phyloP scores from a whole-genome alignment of 2,888 invertebrate genomes.

The Prosapia bicincta region DNA sequence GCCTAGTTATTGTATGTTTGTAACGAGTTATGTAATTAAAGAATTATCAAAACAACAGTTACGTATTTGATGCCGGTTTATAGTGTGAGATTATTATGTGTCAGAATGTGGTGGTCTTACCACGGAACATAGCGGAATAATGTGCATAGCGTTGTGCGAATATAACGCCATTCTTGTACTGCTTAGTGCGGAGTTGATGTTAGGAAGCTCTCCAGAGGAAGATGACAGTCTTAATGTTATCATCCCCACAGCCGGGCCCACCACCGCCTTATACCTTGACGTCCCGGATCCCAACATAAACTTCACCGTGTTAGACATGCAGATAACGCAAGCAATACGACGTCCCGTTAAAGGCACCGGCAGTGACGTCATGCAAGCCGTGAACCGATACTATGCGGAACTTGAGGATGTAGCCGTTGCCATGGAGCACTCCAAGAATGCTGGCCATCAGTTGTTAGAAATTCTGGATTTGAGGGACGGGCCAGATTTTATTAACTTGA shows the following conservation, averaged over 20 bases:
- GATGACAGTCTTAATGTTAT: background rate
- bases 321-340: background rate
- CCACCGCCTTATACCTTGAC: background rate
- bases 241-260: background rate
- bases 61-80: no score
- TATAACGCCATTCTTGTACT: no score
- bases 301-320: background rate
- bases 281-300: background rate
- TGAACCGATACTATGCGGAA: background rate
- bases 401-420: background rate
- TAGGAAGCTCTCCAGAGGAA: no score
- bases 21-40: no score
- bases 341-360: background rate
- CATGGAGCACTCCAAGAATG: background rate
- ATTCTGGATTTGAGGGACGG: background rate
- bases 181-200: no score
- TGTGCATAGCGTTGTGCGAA: no score
- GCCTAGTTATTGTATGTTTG: no score
- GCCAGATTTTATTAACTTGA: background rate
- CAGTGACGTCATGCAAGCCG: background rate
- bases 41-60: no score
- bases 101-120: no score
- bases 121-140: no score
- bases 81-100: no score
- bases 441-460: background rate